A percentile compares a stretch with the other conserved stretches of the same genome.
These are phyloP conservation scores for Oligia latruncula DNA, from an alignment of 2,888 invertebrate species.

Conservation along the genomic window DNA sequence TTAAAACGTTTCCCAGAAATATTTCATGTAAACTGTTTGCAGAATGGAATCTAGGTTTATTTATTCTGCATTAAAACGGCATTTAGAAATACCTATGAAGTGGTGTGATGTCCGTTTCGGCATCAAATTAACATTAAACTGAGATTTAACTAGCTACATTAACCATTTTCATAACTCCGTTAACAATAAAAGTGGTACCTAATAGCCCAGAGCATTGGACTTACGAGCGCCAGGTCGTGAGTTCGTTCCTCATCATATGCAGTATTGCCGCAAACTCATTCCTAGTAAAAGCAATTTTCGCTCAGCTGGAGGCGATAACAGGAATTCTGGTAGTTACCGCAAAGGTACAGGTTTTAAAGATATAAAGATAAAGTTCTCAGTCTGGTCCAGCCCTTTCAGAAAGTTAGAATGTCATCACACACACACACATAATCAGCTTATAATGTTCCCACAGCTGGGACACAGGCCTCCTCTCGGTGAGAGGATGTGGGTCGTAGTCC, in stretches of 20 bases:
- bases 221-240: conserved; percentile 16
- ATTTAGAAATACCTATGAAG: not conserved
- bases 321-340: not conserved
- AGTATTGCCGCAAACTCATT: not conserved
- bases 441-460: no score
- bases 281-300: conserved; percentile 28
- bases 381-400: not conserved
- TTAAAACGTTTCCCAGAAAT: conserved; percentile 65
- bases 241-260: conserved; percentile 13
- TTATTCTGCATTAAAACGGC: not conserved
- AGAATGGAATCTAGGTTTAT: conserved; percentile 43
- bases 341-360: not conserved
- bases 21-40: conserved; percentile 24
- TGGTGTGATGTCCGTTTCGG: not conserved
- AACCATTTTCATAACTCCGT: not conserved
- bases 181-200: not conserved
- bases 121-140: not conserved
- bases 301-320: conserved; percentile 4
- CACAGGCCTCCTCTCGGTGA: no score
- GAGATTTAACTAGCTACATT: not conserved
- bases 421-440: no score
- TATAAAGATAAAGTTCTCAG: not conserved
- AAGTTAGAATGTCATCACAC: no score
- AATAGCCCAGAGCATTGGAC: not conserved
- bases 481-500: no score